These are phyloP conservation scores for Aleiodes sp. DNA, from an alignment of 1,140 invertebrate genomes.

Conservation along the genomic window DNA sequence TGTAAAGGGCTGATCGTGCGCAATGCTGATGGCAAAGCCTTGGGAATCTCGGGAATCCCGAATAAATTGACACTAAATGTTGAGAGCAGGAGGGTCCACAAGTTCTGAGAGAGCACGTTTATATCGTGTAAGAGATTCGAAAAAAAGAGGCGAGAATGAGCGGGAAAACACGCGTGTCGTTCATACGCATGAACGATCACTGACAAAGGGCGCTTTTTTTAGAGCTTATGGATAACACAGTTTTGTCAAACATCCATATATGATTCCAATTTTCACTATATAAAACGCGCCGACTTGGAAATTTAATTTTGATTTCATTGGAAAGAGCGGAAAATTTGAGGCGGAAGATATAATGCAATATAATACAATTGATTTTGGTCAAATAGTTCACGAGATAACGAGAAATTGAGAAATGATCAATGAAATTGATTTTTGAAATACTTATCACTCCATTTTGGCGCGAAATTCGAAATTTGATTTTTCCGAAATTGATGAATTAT, in stretches of 20 bases:
- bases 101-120: constrained; percentile 5
- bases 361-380: not conserved
- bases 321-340: no score
- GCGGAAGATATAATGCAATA: no score
- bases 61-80: constrained; percentile 67
- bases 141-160: not conserved
- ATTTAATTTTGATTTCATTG: no score
- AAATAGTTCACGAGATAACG: no score
- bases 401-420: not conserved
- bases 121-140: no score
- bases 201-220: not conserved
- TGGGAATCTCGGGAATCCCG: constrained; percentile 64
- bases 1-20: constrained; percentile 48
- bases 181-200: constrained; percentile 7
- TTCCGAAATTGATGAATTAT: no score
- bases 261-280: no score
- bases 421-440: not conserved
- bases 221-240: constrained; percentile 1
- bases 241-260: not conserved
- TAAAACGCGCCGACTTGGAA: no score
- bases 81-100: constrained; percentile 41
- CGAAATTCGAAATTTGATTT: no score
- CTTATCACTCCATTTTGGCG: not conserved
- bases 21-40: constrained; percentile 40
- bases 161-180: not conserved